These are phyloP conservation scores for Sminthopsis crassicaudata DNA, from an alignment of 2,113 vertebrate species.

Conservation along the genomic window DNA sequence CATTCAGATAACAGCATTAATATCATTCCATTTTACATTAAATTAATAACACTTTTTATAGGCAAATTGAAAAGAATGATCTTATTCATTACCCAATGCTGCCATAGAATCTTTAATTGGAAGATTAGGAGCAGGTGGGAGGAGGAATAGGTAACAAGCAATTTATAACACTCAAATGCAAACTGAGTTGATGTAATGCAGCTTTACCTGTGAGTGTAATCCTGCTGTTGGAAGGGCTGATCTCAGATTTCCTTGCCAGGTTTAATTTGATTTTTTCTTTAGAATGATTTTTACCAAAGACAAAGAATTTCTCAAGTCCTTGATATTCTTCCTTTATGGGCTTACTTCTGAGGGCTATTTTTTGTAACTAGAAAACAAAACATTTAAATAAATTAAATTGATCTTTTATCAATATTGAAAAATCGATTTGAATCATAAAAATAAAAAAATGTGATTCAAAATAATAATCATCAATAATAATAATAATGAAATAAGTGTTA, in stretches of 20 bases:
- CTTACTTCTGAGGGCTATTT: slow-evolving; percentile 78
- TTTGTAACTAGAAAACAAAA: slow-evolving; percentile 78
- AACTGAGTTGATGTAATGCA: background rate
- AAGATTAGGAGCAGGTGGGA: background rate
- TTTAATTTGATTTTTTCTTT: slow-evolving; percentile 16
- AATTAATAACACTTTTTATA: background rate
- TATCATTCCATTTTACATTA: slow-evolving; percentile 12
- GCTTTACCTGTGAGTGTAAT: slow-evolving; percentile 78
- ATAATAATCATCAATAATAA: background rate
- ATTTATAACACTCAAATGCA: background rate
- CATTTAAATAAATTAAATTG: slow-evolving; percentile 41
- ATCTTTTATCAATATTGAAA: slow-evolving; percentile 2
- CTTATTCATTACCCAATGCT: background rate
- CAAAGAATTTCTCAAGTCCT: slow-evolving; percentile 84
- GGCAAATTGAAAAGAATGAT: slow-evolving; percentile 15
- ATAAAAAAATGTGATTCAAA: background rate
- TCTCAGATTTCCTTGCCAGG: slow-evolving; percentile 53
- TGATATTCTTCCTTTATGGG: slow-evolving; percentile 58
- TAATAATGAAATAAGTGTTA: background rate
- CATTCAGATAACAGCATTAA: slow-evolving; percentile 12
- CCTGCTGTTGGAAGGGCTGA: background rate
- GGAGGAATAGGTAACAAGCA: background rate
- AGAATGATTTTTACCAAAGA: slow-evolving; percentile 56
- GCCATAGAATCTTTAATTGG: background rate
- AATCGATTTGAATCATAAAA: slow-evolving; percentile 8